Conservation (phyloP, 2,113 vertebrate species). For the Mustelus asterias region DNA sequence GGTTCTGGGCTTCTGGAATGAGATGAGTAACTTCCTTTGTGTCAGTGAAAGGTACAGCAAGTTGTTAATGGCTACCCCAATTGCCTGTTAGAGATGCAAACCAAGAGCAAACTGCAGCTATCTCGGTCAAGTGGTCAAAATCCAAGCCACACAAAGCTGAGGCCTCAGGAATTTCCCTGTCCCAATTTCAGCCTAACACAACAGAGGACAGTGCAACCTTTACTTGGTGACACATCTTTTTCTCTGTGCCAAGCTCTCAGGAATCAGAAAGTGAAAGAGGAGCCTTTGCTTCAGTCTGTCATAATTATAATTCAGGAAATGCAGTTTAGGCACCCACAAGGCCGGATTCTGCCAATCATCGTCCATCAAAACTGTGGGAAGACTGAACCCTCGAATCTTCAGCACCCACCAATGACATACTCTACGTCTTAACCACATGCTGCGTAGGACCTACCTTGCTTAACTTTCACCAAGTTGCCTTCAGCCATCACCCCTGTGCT, state of each 20-base stretch:
- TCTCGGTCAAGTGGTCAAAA: not conserved
- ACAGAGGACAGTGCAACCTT: not conserved
- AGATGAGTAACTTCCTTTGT: not conserved
- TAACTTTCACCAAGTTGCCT: not conserved
- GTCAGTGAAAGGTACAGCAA: not conserved
- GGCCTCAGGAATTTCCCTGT: not conserved
- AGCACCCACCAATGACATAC: not conserved
- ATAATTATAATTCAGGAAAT: not conserved
- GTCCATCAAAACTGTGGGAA: not conserved
- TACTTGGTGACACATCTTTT: not conserved
- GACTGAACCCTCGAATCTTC: not conserved
- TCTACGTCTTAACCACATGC: not conserved
- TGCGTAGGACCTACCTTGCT: not conserved
- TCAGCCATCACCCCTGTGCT: no score
- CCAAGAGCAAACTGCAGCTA: not conserved
- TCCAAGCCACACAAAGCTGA: no score
- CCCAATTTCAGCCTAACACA: not conserved
- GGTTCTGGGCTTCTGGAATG: not conserved
- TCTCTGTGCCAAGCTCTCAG: not conserved
- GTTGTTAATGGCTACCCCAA: not conserved
- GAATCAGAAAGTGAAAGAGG: not conserved
- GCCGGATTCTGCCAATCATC: not conserved
- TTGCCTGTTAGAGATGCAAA: not conserved
- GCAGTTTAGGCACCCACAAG: not conserved
- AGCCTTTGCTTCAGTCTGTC: not conserved